Base-by-base conservation (phyloP, 2,113 vertebrate genomes). In the Centropus unirufus region DNA sequence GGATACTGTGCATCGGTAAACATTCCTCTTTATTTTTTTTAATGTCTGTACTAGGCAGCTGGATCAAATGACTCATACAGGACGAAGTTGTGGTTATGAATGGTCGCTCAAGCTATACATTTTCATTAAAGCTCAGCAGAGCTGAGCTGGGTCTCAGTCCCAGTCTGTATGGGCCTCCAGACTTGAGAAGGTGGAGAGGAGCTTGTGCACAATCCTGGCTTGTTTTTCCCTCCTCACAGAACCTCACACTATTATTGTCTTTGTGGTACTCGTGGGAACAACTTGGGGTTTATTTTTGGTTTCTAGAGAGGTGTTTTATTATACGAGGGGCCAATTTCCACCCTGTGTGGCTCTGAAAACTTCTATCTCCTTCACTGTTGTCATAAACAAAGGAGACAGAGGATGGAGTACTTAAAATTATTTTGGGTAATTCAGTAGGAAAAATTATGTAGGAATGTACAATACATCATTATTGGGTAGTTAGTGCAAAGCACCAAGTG, bases 351-450 rank as follows among this genome's bases (percentile, higher is more conserved):
- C 29, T 81, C 69, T 34, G 44, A 30, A 10, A 23, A 2, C 12
- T 40, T 46, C 40, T 4, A 1, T 29, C 62, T 29, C 62, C 32
- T 49, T 22, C 1, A 0, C 1, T 0, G 0, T 6, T 2, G 0
- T 18, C 3, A 0, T 16, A 69, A 40, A 10, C 40, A 19, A 47
- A 59, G 54, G 63, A 3, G 32, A 4, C 2, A 0, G 49, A n/a
- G 44, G 39, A 7, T 3, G 2, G 3, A 13, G 34, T 1, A 1
- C 49, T 11, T 59, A 20, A 4, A n/a, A 29, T 24, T 17, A 3
- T 49, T 34, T 27, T 2, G 4, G 72, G 47, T 30, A 11, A 4
- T 10, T 7, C 11, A 47, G 15, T 8, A 9, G 24, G 5, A 8
- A 55, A 51, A 24, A 2, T 12, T 32, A 1, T 44, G 27, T 26